Evolutionary conservation across 2,888 invertebrate genomes (phyloP).

Genomic region (Julus scandinavius): DNA sequence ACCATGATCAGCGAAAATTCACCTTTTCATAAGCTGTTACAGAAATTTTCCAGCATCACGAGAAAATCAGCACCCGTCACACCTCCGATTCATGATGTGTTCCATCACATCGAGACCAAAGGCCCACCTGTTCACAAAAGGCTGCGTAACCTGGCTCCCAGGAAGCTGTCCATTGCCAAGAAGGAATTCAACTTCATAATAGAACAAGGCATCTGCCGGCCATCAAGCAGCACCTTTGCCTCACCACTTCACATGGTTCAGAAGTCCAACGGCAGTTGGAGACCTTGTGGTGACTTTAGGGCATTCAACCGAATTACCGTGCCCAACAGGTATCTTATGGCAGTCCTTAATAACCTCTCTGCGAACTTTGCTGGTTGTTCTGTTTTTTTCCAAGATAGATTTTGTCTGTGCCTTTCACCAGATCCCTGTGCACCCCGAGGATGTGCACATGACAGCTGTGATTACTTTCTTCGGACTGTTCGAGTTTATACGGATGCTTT

Average conservation of each 20-base stretch:
- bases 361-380: not conserved
- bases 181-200: no score
- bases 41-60: no score
- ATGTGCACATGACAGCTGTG: not conserved
- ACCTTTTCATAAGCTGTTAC: no score
- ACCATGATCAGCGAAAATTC: no score
- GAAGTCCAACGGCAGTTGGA: not conserved
- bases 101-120: no score
- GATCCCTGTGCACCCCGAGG: not conserved
- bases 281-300: not conserved
- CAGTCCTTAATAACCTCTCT: not conserved
- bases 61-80: not conserved
- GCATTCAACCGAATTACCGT: not conserved
- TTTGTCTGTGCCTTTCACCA: not conserved
- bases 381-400: not conserved
- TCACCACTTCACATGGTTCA: not conserved
- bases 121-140: no score
- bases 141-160: no score
- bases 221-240: no score
- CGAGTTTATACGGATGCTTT: constrained; percentile 59
- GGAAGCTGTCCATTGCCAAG: no score
- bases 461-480: not conserved
- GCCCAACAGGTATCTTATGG: not conserved
- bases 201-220: no score
- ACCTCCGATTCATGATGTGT: no score